These are phyloP conservation scores for Ceratotherium simum DNA, from an alignment of 2,113 vertebrate genomes.

Conservation along the genomic window DNA sequence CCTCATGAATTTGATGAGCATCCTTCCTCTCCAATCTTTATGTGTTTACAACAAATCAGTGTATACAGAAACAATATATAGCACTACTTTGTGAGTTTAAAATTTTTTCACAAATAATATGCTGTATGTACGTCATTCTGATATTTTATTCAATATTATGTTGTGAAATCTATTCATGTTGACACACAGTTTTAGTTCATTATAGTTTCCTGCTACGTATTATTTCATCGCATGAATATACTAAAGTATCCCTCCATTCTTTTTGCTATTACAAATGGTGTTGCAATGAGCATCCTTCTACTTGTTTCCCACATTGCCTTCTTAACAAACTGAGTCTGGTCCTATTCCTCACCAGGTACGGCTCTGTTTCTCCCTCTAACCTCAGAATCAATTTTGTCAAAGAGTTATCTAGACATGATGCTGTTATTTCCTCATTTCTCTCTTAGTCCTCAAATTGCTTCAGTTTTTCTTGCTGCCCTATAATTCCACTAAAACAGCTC, in stretches of 20 bases:
- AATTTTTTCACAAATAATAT: background rate
- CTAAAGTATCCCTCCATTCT: background rate
- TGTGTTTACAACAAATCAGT: background rate
- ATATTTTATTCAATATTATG: background rate
- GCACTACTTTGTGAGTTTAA: background rate
- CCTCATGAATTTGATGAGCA: background rate
- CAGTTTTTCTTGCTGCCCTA: background rate
- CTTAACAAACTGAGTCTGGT: background rate
- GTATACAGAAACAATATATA: background rate
- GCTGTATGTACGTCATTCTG: background rate
- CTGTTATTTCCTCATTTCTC: background rate
- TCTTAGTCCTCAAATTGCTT: background rate
- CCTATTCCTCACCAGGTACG: background rate
- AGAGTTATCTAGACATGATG: background rate
- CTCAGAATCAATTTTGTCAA: background rate
- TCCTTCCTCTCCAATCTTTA: background rate
- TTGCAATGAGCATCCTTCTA: background rate
- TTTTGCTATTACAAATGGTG: background rate
- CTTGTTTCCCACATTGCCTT: background rate
- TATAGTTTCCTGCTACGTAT: background rate
- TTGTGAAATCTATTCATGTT: background rate
- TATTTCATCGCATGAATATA: background rate
- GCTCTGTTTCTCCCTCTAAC: background rate
- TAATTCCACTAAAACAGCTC: background rate
- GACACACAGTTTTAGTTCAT: background rate